Conservation (phyloP, 2,888 invertebrate species). For the Drosophila birchii region DNA sequence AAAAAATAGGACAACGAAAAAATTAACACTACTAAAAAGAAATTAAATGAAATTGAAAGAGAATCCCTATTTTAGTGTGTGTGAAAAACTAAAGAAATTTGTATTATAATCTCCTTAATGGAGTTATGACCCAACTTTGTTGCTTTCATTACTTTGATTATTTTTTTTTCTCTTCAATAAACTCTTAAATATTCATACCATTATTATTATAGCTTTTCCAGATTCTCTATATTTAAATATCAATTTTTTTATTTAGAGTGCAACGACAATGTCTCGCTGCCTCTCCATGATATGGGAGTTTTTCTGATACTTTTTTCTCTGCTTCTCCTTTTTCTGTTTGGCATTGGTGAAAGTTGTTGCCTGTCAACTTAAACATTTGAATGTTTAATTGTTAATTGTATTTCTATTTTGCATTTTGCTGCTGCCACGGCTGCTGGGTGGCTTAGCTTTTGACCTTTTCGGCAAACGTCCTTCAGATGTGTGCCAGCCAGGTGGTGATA, state of each 20-base stretch:
- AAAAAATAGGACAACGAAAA: neutral
- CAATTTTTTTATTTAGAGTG: neutral
- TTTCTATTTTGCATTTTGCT: constrained; percentile 37
- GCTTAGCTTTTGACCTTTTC: constrained; percentile 62
- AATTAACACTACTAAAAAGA: neutral
- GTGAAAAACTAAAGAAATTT: neutral
- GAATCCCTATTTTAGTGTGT: neutral
- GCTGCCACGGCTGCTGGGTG: constrained; percentile 41
- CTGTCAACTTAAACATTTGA: constrained; percentile 63
- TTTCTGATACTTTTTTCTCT: constrained; percentile 1
- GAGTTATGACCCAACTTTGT: neutral
- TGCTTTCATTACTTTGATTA: neutral
- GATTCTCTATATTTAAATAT: neutral
- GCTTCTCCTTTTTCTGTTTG: constrained; percentile 19
- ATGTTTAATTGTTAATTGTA: constrained; percentile 70
- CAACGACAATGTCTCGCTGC: constrained; percentile 8
- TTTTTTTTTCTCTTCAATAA: neutral
- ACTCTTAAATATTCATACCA: neutral
- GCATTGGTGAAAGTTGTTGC: constrained; percentile 69
- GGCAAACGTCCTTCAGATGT: constrained; percentile 66
- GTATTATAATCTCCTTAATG: neutral
- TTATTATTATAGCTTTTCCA: neutral
- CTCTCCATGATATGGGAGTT: constrained; percentile 24
- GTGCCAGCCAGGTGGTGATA: constrained; percentile 20
- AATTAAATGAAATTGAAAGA: neutral